Conservation (phyloP, 2,113 vertebrate species). For the Oenanthe melanoleuca region DNA sequence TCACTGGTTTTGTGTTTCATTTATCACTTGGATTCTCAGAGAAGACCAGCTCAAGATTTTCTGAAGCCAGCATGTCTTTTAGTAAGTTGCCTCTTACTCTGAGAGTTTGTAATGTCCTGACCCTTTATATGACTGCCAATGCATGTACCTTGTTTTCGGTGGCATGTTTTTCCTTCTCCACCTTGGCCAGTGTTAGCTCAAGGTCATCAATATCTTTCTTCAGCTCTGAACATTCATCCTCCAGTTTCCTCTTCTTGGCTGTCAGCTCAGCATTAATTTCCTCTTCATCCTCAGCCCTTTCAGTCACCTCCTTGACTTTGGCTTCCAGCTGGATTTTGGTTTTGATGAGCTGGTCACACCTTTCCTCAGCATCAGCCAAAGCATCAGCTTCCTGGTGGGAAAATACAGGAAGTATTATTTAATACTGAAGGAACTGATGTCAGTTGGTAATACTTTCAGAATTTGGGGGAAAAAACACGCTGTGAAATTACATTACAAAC, state of each 20-base stretch:
- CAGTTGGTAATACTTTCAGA: rapidly evolving
- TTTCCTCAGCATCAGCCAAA: not conserved
- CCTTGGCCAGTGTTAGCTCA: slow-evolving; percentile 80
- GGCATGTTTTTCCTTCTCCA: slow-evolving; percentile 78
- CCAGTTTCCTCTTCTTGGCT: slow-evolving; percentile 79
- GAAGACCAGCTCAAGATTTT: not conserved
- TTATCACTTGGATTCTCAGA: not conserved
- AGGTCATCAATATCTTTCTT: slow-evolving; percentile 83
- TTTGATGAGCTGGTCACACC: slow-evolving; percentile 79
- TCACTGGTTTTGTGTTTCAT: not conserved
- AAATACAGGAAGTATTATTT: not conserved
- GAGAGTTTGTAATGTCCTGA: too few relatives aligned
- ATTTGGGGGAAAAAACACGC: rapidly evolving
- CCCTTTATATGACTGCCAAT: not conserved
- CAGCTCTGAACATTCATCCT: slow-evolving; percentile 82
- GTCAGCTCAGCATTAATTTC: slow-evolving; percentile 83
- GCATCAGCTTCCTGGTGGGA: slow-evolving; percentile 70
- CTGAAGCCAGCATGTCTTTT: not conserved
- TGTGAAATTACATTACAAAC: rapidly evolving
- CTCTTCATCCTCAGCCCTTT: slow-evolving; percentile 85
- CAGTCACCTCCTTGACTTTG: slow-evolving; percentile 82
- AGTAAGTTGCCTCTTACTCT: not conserved
- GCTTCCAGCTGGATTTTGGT: slow-evolving; percentile 84
- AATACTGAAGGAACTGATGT: rapidly evolving
- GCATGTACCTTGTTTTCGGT: slow-evolving; percentile 80